Conservation (phyloP, 2,888 invertebrate genomes). For the Chorisops tibialis region DNA sequence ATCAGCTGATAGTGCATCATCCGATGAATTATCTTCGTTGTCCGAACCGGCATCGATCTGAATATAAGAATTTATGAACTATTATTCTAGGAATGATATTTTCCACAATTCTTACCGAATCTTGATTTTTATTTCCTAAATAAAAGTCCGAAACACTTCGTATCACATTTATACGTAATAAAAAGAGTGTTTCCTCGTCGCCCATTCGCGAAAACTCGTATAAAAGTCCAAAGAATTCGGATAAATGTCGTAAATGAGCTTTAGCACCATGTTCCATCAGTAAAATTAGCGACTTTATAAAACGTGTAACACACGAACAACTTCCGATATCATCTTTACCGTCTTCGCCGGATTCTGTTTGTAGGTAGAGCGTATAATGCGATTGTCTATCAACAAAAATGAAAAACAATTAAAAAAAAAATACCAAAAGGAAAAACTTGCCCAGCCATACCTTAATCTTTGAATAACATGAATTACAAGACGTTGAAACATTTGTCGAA, state of each 20-base stretch:
- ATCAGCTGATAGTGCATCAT: constrained; percentile 57
- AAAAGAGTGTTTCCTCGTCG: constrained; percentile 85
- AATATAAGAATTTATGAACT: too few relatives aligned
- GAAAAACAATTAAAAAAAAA: constrained; percentile 1
- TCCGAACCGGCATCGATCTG: constrained; percentile 52
- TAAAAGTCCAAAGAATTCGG: constrained; percentile 88
- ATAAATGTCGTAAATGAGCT: constrained; percentile 79
- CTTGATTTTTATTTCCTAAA: constrained; percentile 74
- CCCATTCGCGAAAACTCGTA: constrained; percentile 95
- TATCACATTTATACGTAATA: constrained; percentile 82
- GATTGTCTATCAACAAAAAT: constrained; percentile 52
- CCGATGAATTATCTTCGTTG: constrained; percentile 54
- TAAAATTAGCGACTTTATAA: constrained; percentile 82
- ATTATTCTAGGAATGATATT: constrained; percentile 2
- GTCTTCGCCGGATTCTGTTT: constrained; percentile 55
- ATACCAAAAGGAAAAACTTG: neutral
- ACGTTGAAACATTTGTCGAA: constrained; percentile 94
- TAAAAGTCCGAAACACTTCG: constrained; percentile 90
- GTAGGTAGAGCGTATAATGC: constrained; percentile 62
- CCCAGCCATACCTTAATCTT: constrained; percentile 63
- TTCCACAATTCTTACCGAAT: constrained; percentile 55
- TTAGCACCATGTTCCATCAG: constrained; percentile 85
- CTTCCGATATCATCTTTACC: constrained; percentile 60
- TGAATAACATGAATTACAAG: constrained; percentile 93
- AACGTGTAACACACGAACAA: constrained; percentile 86